Conservation (phyloP, 2,888 invertebrate genomes). For the Brenthis daphne region DNA sequence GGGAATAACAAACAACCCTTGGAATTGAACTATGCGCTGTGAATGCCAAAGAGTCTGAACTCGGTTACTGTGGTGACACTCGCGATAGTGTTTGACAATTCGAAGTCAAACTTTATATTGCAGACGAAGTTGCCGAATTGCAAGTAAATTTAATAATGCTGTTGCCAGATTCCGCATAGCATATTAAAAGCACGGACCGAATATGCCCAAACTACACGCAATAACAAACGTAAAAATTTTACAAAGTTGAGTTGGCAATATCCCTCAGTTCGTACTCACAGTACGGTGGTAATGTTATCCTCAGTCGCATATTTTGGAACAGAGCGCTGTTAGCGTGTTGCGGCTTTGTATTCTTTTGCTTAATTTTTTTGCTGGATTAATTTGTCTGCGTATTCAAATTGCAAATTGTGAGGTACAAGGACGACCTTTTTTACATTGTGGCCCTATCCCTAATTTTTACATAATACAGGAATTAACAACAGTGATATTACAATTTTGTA, state of each 20-base stretch:
- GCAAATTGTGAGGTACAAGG: conserved; percentile 75
- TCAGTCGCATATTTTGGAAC: conserved; percentile 65
- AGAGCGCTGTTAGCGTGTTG: conserved; percentile 58
- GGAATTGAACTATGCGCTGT: conserved; percentile 73
- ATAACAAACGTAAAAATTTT: conserved; percentile 46
- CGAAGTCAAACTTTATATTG: conserved; percentile 30
- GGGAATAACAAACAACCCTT: conserved; percentile 75
- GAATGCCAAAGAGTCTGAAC: conserved; percentile 64
- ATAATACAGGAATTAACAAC: conserved; percentile 28
- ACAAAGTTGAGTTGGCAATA: conserved; percentile 49
- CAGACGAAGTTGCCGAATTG: conserved; percentile 24
- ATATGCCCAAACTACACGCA: conserved; percentile 35
- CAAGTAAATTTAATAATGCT: conserved; percentile 40
- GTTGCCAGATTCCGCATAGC: conserved; percentile 31
- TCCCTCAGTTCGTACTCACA: conserved; percentile 38
- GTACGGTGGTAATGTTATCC: conserved; percentile 54
- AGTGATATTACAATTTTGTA: conserved; percentile 29
- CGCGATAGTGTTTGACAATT: conserved; percentile 43
- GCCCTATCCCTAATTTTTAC: conserved; percentile 45
- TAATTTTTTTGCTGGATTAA: conserved; percentile 74
- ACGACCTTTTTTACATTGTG: conserved; percentile 62
- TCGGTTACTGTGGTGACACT: conserved; percentile 43
- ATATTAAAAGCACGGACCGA: conserved; percentile 38
- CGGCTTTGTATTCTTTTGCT: conserved; percentile 68
- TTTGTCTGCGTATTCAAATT: conserved; percentile 80